These are phyloP conservation scores for Streptopelia turtur DNA, from an alignment of 2,797 vertebrate genomes.

Conservation along the genomic window DNA sequence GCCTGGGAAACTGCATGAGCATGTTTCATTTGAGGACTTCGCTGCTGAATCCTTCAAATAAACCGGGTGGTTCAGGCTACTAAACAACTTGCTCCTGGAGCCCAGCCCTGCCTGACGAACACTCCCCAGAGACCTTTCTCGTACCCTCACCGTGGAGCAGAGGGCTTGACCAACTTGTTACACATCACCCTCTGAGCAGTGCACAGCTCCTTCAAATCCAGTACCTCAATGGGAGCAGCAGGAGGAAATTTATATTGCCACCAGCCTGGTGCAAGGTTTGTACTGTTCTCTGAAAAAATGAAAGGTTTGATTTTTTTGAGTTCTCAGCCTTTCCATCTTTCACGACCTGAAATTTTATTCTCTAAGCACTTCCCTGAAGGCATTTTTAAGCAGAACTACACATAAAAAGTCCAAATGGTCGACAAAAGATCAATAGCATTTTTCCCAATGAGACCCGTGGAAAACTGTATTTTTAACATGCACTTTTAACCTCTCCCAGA, in stretches of 20 bases:
- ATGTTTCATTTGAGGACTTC: neutral
- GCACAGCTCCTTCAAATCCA: neutral
- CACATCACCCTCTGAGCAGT: fast-evolving
- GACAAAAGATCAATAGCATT: neutral
- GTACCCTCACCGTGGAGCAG: fast-evolving
- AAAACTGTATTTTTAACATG: neutral
- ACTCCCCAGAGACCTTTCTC: neutral
- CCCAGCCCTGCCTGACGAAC: neutral
- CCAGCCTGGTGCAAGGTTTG: fast-evolving
- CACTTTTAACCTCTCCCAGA: constrained; percentile 22
- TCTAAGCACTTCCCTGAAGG: neutral
- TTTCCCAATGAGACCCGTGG: constrained; percentile 5
- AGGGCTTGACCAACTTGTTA: neutral
- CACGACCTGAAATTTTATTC: neutral
- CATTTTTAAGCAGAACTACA: neutral
- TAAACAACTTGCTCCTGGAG: fast-evolving
- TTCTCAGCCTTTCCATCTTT: neutral
- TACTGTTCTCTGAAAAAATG: neutral
- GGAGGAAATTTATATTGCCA: fast-evolving
- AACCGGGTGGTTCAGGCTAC: neutral
- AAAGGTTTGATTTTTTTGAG: neutral
- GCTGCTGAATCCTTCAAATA: neutral
- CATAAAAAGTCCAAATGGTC: constrained; percentile 7
- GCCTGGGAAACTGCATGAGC: neutral
- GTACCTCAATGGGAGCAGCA: fast-evolving